These are phyloP conservation scores for Aramus guarauna DNA, from an alignment of 2,113 vertebrate species.

Conservation along the genomic window DNA sequence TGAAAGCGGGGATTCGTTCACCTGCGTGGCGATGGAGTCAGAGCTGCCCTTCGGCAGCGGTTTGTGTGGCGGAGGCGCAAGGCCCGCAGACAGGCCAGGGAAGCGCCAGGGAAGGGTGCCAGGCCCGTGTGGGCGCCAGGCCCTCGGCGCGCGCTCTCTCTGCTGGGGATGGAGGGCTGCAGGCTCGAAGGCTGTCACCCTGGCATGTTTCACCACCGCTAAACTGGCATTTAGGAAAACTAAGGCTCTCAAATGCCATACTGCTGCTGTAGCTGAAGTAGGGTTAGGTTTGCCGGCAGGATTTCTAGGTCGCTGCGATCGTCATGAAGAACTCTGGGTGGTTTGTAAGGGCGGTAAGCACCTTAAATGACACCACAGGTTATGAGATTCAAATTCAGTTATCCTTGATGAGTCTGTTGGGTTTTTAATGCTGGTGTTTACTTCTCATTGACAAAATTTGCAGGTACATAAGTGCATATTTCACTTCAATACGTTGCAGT, in stretches of 20 bases:
- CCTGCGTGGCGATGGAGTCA: background rate
- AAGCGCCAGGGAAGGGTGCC: background rate
- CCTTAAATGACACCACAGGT: background rate
- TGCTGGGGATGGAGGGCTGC: background rate
- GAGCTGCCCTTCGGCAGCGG: background rate
- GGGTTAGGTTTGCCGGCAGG: background rate
- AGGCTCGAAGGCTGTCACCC: background rate
- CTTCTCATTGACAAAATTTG: background rate
- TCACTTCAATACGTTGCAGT: background rate
- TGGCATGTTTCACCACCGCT: background rate
- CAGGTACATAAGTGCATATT: background rate
- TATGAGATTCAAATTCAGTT: background rate
- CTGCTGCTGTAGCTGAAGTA: background rate
- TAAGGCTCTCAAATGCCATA: background rate
- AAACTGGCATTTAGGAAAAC: background rate
- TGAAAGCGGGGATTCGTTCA: background rate
- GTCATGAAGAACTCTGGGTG: background rate
- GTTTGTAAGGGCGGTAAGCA: background rate
- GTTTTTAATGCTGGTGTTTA: background rate
- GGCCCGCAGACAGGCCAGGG: background rate
- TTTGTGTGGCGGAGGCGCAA: background rate
- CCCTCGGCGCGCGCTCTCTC: background rate
- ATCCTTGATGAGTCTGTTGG: background rate
- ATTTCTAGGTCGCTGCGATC: background rate
- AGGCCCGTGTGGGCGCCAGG: background rate